Evolutionary conservation across 2,797 vertebrate species (phyloP), one percentile per base, ranked within the genome.

Genomic region (Percopsis omiscomaycus): DNA sequence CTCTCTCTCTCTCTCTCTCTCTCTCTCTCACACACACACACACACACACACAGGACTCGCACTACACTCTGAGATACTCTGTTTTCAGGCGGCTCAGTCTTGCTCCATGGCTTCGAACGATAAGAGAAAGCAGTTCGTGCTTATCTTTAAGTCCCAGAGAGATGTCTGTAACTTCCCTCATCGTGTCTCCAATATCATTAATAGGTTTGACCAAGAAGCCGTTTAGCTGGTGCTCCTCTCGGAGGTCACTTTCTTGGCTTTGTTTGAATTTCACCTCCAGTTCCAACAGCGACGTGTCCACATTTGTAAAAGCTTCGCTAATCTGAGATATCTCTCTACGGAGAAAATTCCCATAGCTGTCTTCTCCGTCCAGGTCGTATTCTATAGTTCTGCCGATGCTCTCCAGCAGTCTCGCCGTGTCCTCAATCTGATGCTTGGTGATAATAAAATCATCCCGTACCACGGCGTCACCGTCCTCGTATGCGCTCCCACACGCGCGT

Each of bases 231-330:
- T 91, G 89, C 68, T 96, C 95, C 81, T 97, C 96, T 77, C 84
- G 89, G 79, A 92, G 89, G 55, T 96, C 96, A 2, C 89, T 94
- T 14, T 97, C 96, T 68, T 97, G 97, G 30, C 95, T 96, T 68
- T 96, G 94, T 0, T 94, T 95, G 69, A 99, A 98, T 82, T 99
- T 99, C 73, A 91, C 91, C 78, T 99, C 97, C 83, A 99, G 91
- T 86, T 99, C 97, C 32, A 93, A 79, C 68, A 99, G 93, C 1
- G 97, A 95, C 65, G 93, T 94, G 82, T 96, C 97, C 51, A 96
- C 97, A 78, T 80, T 93, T 28, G 94, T 90, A 76, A 98, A 98
- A 16, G 96, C 96, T 64, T 98, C 96, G 15, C 92, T 84, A 74
- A 98, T 97, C 88, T 98, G 96, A 3, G 92, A 87, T 1, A 95